A percentile compares a stretch with the other conserved stretches of the same genome.
Evolutionary conservation across 2,797 vertebrate genomes (phyloP).

Genomic region (Periparus ater): DNA sequence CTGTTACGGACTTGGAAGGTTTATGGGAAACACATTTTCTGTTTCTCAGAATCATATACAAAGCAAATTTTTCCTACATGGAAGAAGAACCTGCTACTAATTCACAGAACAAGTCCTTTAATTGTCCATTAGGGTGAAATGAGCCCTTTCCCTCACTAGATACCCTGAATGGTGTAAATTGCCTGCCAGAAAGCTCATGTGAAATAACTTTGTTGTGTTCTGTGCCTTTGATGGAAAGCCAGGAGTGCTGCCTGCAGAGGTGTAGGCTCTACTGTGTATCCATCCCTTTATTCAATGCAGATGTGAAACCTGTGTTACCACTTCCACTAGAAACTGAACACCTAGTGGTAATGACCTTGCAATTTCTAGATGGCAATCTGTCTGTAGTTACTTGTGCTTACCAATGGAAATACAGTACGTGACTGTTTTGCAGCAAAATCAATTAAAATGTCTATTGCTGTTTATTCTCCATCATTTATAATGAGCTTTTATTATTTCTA

Average conservation of each 20-base stretch:
- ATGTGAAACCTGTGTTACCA: neutral
- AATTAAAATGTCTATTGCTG: neutral
- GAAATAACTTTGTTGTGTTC: neutral
- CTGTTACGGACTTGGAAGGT: neutral
- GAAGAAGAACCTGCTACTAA: neutral
- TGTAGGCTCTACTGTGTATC: neutral
- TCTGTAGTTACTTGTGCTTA: neutral
- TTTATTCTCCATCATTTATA: neutral
- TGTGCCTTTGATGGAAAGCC: neutral
- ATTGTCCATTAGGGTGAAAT: neutral
- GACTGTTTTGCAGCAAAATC: neutral
- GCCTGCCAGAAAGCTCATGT: neutral
- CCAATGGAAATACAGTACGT: neutral
- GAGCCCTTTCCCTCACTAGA: neutral
- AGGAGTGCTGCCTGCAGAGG: neutral
- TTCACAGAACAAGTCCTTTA: neutral
- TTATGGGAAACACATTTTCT: neutral
- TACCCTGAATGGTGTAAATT: neutral
- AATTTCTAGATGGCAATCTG: neutral
- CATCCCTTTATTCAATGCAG: neutral
- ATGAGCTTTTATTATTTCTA: neutral
- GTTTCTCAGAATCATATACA: neutral
- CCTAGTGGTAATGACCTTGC: neutral
- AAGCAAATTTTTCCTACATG: neutral
- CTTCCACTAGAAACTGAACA: neutral